Evolutionary conservation across 2,113 vertebrate species (phyloP).

Genomic region (Balaeniceps rex): DNA sequence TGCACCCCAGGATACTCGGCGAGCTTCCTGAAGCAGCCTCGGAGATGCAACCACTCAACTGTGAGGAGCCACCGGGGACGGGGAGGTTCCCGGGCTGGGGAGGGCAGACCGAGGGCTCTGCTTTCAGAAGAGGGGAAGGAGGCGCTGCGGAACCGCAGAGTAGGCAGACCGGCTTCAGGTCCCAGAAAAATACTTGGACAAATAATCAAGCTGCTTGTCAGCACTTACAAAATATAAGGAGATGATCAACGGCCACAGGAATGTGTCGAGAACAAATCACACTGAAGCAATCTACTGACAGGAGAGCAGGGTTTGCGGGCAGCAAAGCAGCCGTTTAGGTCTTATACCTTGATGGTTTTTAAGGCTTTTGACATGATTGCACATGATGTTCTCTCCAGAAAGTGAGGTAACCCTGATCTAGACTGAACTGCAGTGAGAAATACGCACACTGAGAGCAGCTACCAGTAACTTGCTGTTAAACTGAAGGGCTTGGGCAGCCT

Average conservation of each 20-base stretch:
- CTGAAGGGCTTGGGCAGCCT: neutral
- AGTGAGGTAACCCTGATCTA: neutral
- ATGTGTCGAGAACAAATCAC: conserved; percentile 54
- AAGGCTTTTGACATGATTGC: neutral
- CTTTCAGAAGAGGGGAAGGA: conserved; percentile 22
- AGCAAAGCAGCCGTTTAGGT: neutral
- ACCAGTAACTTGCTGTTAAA: neutral
- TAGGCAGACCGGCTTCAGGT: neutral
- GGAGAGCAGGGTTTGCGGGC: neutral
- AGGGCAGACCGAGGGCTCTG: neutral
- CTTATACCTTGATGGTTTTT: neutral
- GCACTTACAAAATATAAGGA: conserved; percentile 55
- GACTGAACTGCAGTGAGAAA: neutral
- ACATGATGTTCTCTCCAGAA: neutral
- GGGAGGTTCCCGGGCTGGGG: conserved; percentile 4
- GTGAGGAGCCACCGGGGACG: neutral
- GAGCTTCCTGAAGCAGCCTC: conserved; percentile 26
- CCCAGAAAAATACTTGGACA: conserved; percentile 44
- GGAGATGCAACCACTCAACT: neutral
- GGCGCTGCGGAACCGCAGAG: neutral
- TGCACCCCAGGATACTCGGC: conserved; percentile 15
- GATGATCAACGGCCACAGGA: conserved; percentile 38
- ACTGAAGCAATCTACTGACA: conserved; percentile 30
- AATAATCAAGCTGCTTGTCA: conserved; percentile 49
- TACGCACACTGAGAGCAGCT: rapidly evolving